A percentile compares a stretch with the other conserved stretches of the same genome.
Conservation (phyloP, 2,113 vertebrate species). For the Rostratula benghalensis region DNA sequence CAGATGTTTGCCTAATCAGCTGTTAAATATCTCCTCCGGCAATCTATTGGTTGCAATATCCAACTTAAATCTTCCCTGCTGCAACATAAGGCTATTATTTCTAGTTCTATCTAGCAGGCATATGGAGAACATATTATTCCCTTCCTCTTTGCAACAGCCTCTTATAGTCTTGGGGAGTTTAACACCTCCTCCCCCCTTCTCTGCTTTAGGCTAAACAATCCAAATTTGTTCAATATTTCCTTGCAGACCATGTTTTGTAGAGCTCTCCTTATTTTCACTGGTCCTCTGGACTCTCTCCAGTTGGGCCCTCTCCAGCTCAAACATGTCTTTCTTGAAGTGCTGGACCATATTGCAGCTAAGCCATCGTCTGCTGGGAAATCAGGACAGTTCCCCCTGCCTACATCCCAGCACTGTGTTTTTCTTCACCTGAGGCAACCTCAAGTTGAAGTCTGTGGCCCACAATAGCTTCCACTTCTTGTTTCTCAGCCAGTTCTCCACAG, state of each 20-base stretch:
- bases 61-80: constrained; percentile 51
- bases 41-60: constrained; percentile 60
- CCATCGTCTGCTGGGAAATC: constrained; percentile 52
- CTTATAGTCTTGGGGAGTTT: constrained; percentile 26
- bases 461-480: neutral
- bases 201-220: constrained; percentile 39
- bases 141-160: constrained; percentile 17
- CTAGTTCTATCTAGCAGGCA: constrained; percentile 50
- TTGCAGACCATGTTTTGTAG: constrained; percentile 38
- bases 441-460: neutral
- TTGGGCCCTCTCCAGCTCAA: constrained; percentile 45
- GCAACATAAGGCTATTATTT: constrained; percentile 62
- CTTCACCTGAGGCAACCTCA: constrained; percentile 49
- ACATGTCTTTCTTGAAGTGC: constrained; percentile 34
- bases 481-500: neutral
- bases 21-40: constrained; percentile 47
- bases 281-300: constrained; percentile 56
- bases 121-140: constrained; percentile 64
- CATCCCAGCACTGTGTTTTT: neutral
- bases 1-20: constrained; percentile 66
- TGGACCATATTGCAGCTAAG: constrained; percentile 50
- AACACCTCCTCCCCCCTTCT: constrained; percentile 25
- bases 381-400: neutral
- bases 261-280: constrained; percentile 11
- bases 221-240: constrained; percentile 41